Percentiles rank a stretch among this genome's conserved stretches.
Conservation (phyloP, 2,888 invertebrate genomes). For the Aphidoletes aphidimyza region DNA sequence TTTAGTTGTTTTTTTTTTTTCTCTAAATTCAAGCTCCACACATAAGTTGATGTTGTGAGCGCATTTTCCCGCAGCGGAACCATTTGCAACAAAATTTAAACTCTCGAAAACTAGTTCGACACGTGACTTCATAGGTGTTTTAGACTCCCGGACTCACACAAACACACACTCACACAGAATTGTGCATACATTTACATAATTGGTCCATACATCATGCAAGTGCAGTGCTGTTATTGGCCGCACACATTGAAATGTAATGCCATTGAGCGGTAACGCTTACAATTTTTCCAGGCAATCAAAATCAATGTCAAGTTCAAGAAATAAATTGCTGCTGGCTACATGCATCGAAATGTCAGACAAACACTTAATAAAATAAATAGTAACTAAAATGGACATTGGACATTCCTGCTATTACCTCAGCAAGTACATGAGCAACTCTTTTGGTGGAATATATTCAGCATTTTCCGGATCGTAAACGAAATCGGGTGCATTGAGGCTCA, state of each 20-base stretch:
- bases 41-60: neutral
- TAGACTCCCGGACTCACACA: no score
- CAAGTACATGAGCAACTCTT: conserved; percentile 72
- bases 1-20: neutral
- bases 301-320: conserved; percentile 47
- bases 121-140: no score
- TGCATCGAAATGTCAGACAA: neutral
- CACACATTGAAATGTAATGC: no score
- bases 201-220: neutral
- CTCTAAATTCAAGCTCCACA: no score
- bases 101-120: neutral
- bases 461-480: conserved; percentile 60
- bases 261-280: no score
- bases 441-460: conserved; percentile 71
- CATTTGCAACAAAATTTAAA: neutral
- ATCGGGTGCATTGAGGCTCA: conserved; percentile 63
- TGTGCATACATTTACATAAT: conserved; percentile 16
- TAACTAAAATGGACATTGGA: neutral
- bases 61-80: neutral
- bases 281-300: neutral
- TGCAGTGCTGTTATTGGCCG: neutral
- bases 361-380: conserved; percentile 15
- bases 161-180: neutral
- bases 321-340: conserved; percentile 1
- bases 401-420: conserved; percentile 69